Conservation (phyloP, 2,888 invertebrate species). For the Clitarchus hookeri region DNA sequence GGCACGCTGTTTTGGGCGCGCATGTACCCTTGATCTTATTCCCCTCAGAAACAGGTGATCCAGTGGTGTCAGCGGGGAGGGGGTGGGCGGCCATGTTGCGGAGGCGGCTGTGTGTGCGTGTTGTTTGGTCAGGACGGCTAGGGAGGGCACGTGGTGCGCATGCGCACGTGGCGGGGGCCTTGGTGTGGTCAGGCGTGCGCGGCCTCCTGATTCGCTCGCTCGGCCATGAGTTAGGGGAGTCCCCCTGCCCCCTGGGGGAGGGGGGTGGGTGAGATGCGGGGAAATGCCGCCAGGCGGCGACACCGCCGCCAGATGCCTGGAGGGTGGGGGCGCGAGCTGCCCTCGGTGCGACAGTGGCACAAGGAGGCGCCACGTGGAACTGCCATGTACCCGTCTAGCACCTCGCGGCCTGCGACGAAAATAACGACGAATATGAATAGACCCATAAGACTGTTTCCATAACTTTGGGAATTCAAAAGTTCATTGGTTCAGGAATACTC, state of each 20-base stretch:
- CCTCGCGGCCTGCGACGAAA: neutral
- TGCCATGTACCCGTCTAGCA: neutral
- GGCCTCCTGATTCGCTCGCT: slow-evolving; percentile 28
- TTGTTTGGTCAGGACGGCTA: slow-evolving; percentile 20
- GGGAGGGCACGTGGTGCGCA: neutral
- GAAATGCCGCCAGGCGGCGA: slow-evolving; percentile 25
- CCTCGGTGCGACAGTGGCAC: neutral
- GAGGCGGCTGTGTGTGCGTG: slow-evolving; percentile 16
- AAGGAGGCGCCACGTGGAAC: neutral
- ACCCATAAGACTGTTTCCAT: neutral
- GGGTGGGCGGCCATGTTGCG: slow-evolving; percentile 21
- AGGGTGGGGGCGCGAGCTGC: neutral
- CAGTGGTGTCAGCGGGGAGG: neutral
- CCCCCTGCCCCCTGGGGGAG: neutral
- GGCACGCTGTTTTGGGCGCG: neutral
- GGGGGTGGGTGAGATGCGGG: neutral
- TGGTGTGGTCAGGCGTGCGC: slow-evolving; percentile 2
- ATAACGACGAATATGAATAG: neutral
- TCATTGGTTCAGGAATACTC: neutral
- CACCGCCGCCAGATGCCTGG: neutral
- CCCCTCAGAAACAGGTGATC: slow-evolving; percentile 26
- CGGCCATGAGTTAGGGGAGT: slow-evolving; percentile 18
- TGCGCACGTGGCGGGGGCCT: neutral
- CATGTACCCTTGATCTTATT: slow-evolving; percentile 24
- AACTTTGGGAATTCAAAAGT: neutral